Conservation (phyloP, 2,113 vertebrate species). For the Probosciger aterrimus region DNA sequence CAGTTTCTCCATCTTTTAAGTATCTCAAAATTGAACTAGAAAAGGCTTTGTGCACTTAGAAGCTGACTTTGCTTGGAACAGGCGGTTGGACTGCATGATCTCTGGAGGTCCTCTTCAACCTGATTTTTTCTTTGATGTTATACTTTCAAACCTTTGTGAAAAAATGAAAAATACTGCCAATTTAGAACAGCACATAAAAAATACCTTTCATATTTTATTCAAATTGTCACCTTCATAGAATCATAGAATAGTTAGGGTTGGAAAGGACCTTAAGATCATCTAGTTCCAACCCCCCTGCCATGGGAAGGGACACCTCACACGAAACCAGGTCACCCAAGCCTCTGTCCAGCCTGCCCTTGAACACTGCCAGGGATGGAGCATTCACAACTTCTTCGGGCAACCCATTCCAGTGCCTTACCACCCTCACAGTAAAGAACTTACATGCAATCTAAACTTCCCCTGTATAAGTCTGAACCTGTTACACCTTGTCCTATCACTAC, state of each 20-base stretch:
- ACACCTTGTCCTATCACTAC: too few relatives aligned
- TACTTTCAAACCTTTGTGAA: background rate
- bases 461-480: too few relatives aligned
- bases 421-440: too few relatives aligned
- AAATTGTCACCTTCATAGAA: background rate
- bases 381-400: too few relatives aligned
- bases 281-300: background rate
- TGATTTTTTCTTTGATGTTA: background rate
- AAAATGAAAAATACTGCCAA: background rate
- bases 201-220: background rate
- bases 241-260: background rate
- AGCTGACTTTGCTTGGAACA: background rate
- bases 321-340: too few relatives aligned
- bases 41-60: background rate
- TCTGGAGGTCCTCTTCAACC: background rate
- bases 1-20: background rate
- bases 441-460: too few relatives aligned
- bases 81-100: background rate
- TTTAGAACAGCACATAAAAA: background rate
- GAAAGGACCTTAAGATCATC: background rate
- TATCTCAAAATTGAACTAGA: background rate
- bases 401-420: too few relatives aligned
- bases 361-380: too few relatives aligned
- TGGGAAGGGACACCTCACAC: too few relatives aligned
- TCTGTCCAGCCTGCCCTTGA: too few relatives aligned